These are phyloP conservation scores for Apis cerana DNA, from an alignment of 1,140 invertebrate species.

Conservation along the genomic window DNA sequence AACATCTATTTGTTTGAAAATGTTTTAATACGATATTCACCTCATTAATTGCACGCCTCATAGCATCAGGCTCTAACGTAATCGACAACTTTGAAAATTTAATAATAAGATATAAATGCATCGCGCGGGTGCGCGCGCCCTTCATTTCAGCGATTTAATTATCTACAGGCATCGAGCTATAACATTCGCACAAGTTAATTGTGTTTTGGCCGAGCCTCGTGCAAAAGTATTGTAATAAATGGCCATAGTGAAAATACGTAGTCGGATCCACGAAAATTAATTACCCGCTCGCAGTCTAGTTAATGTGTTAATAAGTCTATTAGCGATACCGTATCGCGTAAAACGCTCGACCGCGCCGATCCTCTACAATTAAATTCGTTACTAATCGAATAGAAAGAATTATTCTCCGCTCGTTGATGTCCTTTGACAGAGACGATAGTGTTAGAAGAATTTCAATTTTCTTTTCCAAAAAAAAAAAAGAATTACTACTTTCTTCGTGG, in stretches of 20 bases:
- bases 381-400: background rate
- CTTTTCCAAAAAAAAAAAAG: background rate
- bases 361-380: background rate
- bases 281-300: conserved; percentile 18
- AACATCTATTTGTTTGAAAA: conserved; percentile 18
- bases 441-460: too few species aligned
- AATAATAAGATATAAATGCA: conserved; percentile 25
- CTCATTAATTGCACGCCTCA: background rate
- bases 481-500: too few species aligned
- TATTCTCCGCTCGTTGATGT: too few species aligned
- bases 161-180: conserved; percentile 10
- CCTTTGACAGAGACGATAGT: too few species aligned
- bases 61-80: background rate
- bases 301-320: conserved; percentile 43
- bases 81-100: conserved; percentile 24
- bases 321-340: conserved; percentile 1
- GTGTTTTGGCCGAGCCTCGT: background rate
- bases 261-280: conserved; percentile 27
- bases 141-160: conserved; percentile 36
- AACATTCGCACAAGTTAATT: conserved; percentile 41
- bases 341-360: background rate
- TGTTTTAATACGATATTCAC: background rate
- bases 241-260: conserved; percentile 20
- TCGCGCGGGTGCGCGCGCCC: background rate
- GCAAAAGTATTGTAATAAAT: conserved; percentile 37